Percentiles rank a stretch among this genome's conserved stretches.
Evolutionary conservation across 2,888 invertebrate genomes (phyloP).

Genomic region (Theodoxus fluviatilis): DNA sequence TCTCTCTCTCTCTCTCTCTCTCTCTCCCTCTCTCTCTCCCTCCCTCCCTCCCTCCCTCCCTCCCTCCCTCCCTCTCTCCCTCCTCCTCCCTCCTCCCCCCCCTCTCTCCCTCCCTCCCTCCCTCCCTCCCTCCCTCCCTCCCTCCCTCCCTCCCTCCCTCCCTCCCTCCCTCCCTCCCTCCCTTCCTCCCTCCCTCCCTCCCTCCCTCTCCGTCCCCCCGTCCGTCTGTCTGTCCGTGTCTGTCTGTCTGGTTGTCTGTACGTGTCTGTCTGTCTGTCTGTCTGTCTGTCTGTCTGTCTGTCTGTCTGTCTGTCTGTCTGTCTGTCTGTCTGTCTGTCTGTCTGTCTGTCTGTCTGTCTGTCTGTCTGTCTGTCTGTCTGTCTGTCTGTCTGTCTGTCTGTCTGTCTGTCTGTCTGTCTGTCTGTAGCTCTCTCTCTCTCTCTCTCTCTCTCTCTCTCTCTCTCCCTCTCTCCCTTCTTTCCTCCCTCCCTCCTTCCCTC

Average conservation of each 20-base stretch:
- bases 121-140: neutral
- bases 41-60: neutral
- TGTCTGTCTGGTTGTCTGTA: neutral
- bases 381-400: neutral
- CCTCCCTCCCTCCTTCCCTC: neutral
- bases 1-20: conserved; percentile 23
- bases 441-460: neutral
- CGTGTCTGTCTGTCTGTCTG: neutral
- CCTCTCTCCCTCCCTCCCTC: neutral
- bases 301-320: neutral
- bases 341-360: neutral
- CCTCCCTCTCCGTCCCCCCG: neutral
- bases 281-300: neutral
- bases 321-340: neutral
- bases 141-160: neutral
- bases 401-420: neutral
- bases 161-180: neutral
- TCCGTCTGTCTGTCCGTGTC: neutral
- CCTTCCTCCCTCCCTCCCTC: neutral
- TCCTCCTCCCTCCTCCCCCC: neutral
- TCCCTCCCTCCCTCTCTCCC: conserved; percentile 13
- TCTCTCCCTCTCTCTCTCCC: conserved; percentile 10
- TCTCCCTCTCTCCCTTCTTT: neutral
- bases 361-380: neutral
- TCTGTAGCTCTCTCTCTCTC: neutral